Evolutionary conservation across 2,797 vertebrate genomes (phyloP), one percentile per base, ranked within the genome.

Genomic region (Centroberyx gerrardi): DNA sequence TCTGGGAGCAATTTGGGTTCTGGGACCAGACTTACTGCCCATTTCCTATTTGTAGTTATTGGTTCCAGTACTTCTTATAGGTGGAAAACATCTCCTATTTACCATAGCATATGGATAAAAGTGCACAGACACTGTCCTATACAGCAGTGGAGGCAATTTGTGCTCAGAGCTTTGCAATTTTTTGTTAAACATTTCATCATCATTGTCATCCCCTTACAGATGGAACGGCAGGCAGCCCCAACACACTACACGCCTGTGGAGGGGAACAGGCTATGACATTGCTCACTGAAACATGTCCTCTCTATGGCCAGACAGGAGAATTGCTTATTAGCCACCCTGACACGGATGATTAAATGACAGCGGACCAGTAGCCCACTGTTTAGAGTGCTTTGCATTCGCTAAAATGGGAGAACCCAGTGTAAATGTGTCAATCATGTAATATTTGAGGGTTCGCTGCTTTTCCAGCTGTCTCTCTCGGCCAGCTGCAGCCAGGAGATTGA

Each of bases 141-240:
- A 60, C 59, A 61, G 80, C 68, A 80, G 72, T 49, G 22, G 2
- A 70, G 33, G 67, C 53, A 48, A 76, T 75, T 52, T 76, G 58
- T 53, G 65, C 68, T 80, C 27, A 46, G 52, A 8, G 76, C 67
- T 69, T 18, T 31, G 62, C 71, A 61, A 66, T 82, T 73, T 83
- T 82, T 73, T 83, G 85, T 85, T 80, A 68, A 54, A 65, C 33
- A 82, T 87, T 87, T 88, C 78, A 87, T 89, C 75, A 90, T 79
- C 40, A 60, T 83, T 87, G 74, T 73, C 74, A 52, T 62, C 0
- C 18, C 22, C 71, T 83, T 80, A 68, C 70, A 72, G 68, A 82
- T 61, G 42, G 53, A 84, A 68, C 71, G 78, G 75, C 76, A 82
- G 64, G 46, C 22, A 22, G 22, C 54, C 27, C 53, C 61, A 69